phyloP scores from a whole-genome alignment of 2,888 invertebrate genomes.

The Ormyrus pomaceus region DNA sequence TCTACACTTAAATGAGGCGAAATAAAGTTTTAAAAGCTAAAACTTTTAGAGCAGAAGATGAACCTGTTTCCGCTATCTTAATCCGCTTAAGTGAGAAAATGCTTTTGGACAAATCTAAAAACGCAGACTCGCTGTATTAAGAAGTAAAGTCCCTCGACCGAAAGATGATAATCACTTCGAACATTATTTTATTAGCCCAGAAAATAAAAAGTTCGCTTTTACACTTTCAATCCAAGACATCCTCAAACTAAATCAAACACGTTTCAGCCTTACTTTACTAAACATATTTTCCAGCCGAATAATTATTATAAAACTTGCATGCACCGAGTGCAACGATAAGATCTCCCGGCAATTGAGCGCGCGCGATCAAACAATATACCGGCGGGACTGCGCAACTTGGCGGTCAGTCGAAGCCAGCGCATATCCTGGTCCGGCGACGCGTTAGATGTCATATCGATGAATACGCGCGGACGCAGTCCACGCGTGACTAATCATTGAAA shows the following conservation, averaged over 20 bases:
- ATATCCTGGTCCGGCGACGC: slow-evolving; percentile 7
- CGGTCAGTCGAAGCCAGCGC: background rate
- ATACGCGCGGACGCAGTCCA: background rate
- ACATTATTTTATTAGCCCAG: too few relatives aligned
- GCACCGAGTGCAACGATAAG: background rate
- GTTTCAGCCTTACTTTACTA: too few relatives aligned
- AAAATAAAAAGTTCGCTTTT: too few relatives aligned
- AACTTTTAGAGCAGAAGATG: slow-evolving; percentile 15
- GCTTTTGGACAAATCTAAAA: slow-evolving; percentile 23
- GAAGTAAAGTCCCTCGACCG: slow-evolving; percentile 36
- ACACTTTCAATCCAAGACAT: too few relatives aligned
- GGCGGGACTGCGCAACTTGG: background rate
- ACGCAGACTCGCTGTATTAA: slow-evolving; percentile 16
- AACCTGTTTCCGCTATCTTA: slow-evolving; percentile 45
- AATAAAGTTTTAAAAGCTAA: slow-evolving; percentile 21
- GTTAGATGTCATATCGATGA: slow-evolving; percentile 32
- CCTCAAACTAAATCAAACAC: too few relatives aligned
- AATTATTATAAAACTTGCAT: too few relatives aligned
- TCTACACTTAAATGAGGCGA: background rate
- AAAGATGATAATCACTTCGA: slow-evolving; percentile 16
- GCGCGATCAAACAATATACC: background rate
- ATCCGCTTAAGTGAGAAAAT: slow-evolving; percentile 48
- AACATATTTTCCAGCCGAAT: background rate
- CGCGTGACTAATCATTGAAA: slow-evolving; percentile 36
- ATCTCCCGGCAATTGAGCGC: background rate